Base-by-base conservation (phyloP, 2,113 vertebrate genomes). In the Anoura caudifer region DNA sequence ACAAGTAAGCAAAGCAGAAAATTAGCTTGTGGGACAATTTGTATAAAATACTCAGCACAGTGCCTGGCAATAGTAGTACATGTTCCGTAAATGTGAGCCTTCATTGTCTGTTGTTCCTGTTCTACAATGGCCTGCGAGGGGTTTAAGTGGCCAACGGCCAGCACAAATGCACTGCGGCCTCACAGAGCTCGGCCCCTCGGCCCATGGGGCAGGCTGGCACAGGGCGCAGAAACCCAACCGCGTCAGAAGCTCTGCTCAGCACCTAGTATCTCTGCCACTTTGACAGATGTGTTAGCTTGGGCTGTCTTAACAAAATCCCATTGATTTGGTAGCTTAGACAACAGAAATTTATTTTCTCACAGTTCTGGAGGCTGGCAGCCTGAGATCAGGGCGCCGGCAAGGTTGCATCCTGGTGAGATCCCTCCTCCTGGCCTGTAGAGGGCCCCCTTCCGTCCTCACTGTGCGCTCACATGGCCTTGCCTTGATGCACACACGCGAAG, bases 11-110 rank as follows among this genome's bases (percentile, higher is more conserved):
- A 89, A 45, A 36, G 33, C 36, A 76, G 52, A 87, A 63, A n/a
- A 61, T 67, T 20, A 47, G 5, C 72, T 84, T 72, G 36, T 70
- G 56, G 76, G 41, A 52, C 33, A 45, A 38, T 17, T 73, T 88
- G 81, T 54, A 50, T 81, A 67, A 85, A 94, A 87, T 56, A 17
- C 31, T 81, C 73, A 90, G n/a, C 59, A 63, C 3, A 41, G 63
- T 6, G 22, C 8, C 24, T 38, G 24, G 31, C 26, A 61, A 47
- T 4, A 56, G 4, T 4, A 56, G 7, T 7, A 63, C 65, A 28
- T 22, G 33, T 12, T 80, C 43, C 7, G 11, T 13, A 59, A 43
- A 91, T 13, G 20, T 38, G 61, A 52, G 13, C 11, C 76, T 84
- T 47, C 2, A 50, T 70, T n/a, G 2, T 47, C 16, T 87, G 24